Evolutionary conservation across 2,888 invertebrate genomes (phyloP), one percentile per base, ranked within the genome.

Genomic region (Drosophila prolongata): DNA sequence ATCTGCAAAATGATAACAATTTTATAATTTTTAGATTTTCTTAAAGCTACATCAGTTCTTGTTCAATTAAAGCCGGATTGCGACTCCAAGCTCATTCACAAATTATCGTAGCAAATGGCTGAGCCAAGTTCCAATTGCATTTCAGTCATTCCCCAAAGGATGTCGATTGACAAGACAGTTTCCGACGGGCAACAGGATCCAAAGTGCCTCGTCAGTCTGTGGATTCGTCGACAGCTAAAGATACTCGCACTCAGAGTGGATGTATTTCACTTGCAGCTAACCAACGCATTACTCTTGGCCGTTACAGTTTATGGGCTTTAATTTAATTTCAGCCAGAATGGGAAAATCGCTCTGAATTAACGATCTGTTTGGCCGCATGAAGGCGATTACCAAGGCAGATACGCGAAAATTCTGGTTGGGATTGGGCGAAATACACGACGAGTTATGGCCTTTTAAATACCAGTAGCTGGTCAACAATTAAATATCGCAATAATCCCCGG

Each of bases 251-350:
- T 16, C 16, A 10, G 13, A 16, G 35, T 3, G 1, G 5, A 8
- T 19, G 52, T n/a, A 34, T 16, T 16, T 11, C 47, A 30, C 30
- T 11, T 30, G 47, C 44, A 42, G 61, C 46, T 30, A 53, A 65
- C 52, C 53, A 35, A 40, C 46, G 66, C 66, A 66, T 65, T 66
- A 66, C 65, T 66, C 65, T 66, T 66, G 66, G 66, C 40, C 53
- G 52, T 56, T 46, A 55, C 55, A 44, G 65, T 69, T 82, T 77
- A 82, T 82, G 61, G 64, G 58, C 66, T 52, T 60, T 73, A 74
- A 83, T 86, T 80, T 78, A 83, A 83, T 83, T 80, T 75, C 71
- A 61, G 53, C 16, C 34, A 14, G 42, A 54, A 30, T 49, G 54
- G 27, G 38, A 40, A 37, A 35, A 59, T 50, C 62, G 73, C 80